Percentiles rank a stretch among this genome's conserved stretches.
Conservation (phyloP, 2,888 invertebrate species). For the Pristionchus fissidentatus region DNA sequence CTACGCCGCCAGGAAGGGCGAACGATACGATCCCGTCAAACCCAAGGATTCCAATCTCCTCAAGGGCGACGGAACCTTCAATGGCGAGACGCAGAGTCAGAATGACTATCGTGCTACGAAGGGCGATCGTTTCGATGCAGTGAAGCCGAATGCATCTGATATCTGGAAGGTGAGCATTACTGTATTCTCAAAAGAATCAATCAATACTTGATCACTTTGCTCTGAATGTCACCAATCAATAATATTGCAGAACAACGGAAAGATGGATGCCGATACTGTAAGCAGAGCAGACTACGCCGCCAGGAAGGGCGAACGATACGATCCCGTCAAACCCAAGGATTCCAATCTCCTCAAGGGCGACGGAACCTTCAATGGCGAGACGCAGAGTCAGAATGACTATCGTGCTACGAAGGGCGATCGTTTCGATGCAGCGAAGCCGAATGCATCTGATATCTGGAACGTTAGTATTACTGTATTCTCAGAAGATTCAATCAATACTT, state of each 20-base stretch:
- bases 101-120: slow-evolving; percentile 48
- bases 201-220: neutral
- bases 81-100: slow-evolving; percentile 49
- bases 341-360: slow-evolving; percentile 52
- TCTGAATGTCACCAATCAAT: neutral
- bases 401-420: slow-evolving; percentile 54
- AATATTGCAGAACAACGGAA: neutral
- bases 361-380: slow-evolving; percentile 50
- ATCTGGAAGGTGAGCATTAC: slow-evolving; percentile 31
- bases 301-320: slow-evolving; percentile 51
- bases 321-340: slow-evolving; percentile 49
- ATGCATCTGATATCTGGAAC: slow-evolving; percentile 54
- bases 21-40: slow-evolving; percentile 47
- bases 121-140: slow-evolving; percentile 57
- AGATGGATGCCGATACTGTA: neutral
- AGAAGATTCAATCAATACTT: too few relatives aligned
- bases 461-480: too few relatives aligned
- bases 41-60: slow-evolving; percentile 52
- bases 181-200: too few relatives aligned
- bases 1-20: slow-evolving; percentile 51
- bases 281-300: neutral
- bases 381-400: slow-evolving; percentile 51
- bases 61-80: slow-evolving; percentile 51
- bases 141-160: slow-evolving; percentile 56
- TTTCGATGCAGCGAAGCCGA: slow-evolving; percentile 51